Percentiles rank a stretch among this genome's conserved stretches.
phyloP scores from a whole-genome alignment of 2,888 invertebrate species.

The Gymnosoma rotundatum region DNA sequence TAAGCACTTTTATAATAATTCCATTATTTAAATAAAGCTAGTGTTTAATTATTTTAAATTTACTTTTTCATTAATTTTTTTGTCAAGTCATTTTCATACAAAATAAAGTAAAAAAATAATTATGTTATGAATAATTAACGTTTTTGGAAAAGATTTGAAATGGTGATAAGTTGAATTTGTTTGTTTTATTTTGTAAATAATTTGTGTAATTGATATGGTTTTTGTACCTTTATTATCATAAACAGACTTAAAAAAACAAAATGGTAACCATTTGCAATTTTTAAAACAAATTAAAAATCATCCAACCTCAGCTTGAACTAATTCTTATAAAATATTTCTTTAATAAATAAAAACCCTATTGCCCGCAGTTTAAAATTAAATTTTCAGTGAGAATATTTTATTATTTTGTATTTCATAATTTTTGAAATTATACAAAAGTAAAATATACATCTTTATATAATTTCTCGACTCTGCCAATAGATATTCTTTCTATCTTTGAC shows the following conservation, averaged over 20 bases:
- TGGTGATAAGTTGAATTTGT: constrained; percentile 54
- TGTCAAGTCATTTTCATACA: constrained; percentile 60
- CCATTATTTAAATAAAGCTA: constrained; percentile 30
- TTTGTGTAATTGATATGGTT: constrained; percentile 51
- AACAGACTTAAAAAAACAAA: not conserved
- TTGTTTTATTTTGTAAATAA: constrained; percentile 36
- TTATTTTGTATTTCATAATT: constrained; percentile 67
- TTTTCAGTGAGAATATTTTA: constrained; percentile 33
- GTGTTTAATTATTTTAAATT: constrained; percentile 61
- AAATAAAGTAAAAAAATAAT: constrained; percentile 28
- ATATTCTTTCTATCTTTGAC: constrained; percentile 17
- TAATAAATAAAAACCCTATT: no score
- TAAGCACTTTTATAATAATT: constrained; percentile 19
- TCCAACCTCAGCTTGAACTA: not conserved
- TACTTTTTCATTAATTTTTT: constrained; percentile 48
- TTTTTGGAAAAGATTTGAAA: constrained; percentile 49
- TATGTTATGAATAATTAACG: constrained; percentile 46
- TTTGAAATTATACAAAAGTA: not conserved
- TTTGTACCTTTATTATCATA: not conserved
- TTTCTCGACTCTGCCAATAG: constrained; percentile 1
- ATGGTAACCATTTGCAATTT: constrained; percentile 50
- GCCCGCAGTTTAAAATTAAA: no score
- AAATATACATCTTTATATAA: not conserved
- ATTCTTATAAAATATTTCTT: no score
- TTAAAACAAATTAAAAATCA: not conserved